Evolutionary conservation across 2,888 invertebrate species (phyloP), one percentile per base, ranked within the genome.

Genomic region (Belgica antarctica): DNA sequence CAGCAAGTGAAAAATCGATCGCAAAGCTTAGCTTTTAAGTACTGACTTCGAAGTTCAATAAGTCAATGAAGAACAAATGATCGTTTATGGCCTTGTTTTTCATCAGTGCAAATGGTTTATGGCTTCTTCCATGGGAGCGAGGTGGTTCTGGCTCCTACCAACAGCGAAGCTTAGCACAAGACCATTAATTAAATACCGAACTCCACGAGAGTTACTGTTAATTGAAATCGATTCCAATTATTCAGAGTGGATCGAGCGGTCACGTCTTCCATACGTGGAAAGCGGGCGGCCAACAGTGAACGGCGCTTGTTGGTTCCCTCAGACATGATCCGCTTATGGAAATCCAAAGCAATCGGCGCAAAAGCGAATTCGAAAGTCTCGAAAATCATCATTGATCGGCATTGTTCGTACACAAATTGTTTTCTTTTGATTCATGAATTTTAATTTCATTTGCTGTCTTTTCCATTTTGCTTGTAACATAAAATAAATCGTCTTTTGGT

Each of bases 191-290:
- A n/a, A n/a, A n/a, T n/a, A n/a, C n/a, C 10, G 10, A 4, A 31
- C 10, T 31, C 31, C 31, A 41, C 7, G 15, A 4, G 10, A n/a
- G 41, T 63, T 31, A 63, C 62, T 63, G 41, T 34, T 63, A 63
- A 36, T 66, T 41, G 46, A 62, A 66, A 66, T 66, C 47, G 65
- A 66, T 66, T 66, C 27, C 46, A 46, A 66, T 66, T 66, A 8
- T 19, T n/a, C n/a, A n/a, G n/a, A n/a, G n/a, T n/a, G n/a, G n/a
- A n/a, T 47, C 8, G 52, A 52, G 22, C 52, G 2, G 3, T 52
- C 52, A n/a, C 12, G 19, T 22, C 52, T 52, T 52, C 52, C 7
- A 17, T 52, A 17, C 12, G 17, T 52, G 34, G 34, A 31, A 12
- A 8, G 34, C 34, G 34, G n/a, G n/a, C n/a, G n/a, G n/a, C 34